A percentile compares a stretch with the other conserved stretches of the same genome.
These are phyloP conservation scores for Chironomus tentans DNA, from an alignment of 2,888 invertebrate genomes.

Conservation along the genomic window DNA sequence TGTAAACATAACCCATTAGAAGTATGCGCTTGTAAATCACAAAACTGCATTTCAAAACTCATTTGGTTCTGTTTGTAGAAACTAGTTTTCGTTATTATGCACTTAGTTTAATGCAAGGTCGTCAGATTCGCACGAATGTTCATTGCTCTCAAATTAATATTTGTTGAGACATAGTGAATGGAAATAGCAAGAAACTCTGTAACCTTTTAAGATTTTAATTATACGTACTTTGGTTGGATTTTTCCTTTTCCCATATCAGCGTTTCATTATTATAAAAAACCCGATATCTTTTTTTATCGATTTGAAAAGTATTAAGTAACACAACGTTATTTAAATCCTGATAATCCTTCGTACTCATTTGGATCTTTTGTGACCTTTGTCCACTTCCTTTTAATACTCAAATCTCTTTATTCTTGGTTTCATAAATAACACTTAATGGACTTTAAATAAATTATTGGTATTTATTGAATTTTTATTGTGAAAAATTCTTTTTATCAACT, in stretches of 20 bases:
- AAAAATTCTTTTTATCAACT: neutral
- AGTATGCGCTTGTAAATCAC: too few relatives aligned
- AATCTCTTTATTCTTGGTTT: too few relatives aligned
- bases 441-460: too few relatives aligned
- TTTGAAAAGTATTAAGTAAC: constrained; percentile 48
- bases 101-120: constrained; percentile 1
- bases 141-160: neutral
- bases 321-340: constrained; percentile 30
- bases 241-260: constrained; percentile 54
- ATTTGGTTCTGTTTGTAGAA: neutral
- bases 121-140: neutral
- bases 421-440: too few relatives aligned
- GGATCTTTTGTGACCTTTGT: neutral
- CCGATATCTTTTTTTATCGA: constrained; percentile 51
- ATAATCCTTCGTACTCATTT: neutral
- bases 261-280: constrained; percentile 54
- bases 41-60: constrained; percentile 10
- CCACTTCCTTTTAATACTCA: too few relatives aligned
- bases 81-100: neutral
- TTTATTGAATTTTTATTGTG: too few relatives aligned
- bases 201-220: neutral
- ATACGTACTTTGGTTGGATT: constrained; percentile 47
- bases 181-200: neutral
- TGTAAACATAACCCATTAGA: too few relatives aligned
- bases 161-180: constrained; percentile 37